Conservation (phyloP, 2,797 vertebrate genomes). For the Sus cebifrons region DNA sequence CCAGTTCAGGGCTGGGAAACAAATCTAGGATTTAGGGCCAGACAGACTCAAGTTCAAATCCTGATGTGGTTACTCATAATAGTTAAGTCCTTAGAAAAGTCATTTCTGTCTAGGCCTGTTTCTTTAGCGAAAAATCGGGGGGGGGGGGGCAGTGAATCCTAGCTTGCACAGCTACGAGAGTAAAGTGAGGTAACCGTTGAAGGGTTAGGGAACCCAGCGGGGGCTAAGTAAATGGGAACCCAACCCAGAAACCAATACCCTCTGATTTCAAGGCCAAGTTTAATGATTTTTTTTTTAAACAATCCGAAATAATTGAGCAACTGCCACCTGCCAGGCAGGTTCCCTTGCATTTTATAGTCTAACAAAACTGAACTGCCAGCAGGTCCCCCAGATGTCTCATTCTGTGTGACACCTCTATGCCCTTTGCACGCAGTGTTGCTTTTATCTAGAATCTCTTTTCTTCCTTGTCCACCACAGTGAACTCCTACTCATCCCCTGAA, state of each 20-base stretch:
- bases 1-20: conserved; percentile 1
- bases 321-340: neutral
- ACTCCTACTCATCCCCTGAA: conserved; percentile 47
- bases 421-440: neutral
- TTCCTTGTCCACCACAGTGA: conserved; percentile 52
- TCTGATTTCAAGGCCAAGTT: conserved; percentile 48
- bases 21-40: conserved; percentile 24
- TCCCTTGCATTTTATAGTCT: conserved; percentile 35
- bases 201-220: conserved; percentile 33
- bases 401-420: neutral
- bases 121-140: conserved; percentile 11
- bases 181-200: conserved; percentile 50
- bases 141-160: neutral
- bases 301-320: neutral
- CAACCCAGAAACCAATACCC: conserved; percentile 58
- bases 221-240: conserved; percentile 42
- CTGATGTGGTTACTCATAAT: conserved; percentile 43
- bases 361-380: conserved; percentile 35
- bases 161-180: conserved; percentile 43
- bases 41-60: conserved; percentile 64
- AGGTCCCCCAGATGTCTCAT: neutral
- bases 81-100: conserved; percentile 43
- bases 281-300: neutral
- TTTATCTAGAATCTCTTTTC: conserved; percentile 7
- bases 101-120: conserved; percentile 8